These are phyloP conservation scores for Nyctibius grandis DNA, from an alignment of 2,797 vertebrate species.

Conservation along the genomic window DNA sequence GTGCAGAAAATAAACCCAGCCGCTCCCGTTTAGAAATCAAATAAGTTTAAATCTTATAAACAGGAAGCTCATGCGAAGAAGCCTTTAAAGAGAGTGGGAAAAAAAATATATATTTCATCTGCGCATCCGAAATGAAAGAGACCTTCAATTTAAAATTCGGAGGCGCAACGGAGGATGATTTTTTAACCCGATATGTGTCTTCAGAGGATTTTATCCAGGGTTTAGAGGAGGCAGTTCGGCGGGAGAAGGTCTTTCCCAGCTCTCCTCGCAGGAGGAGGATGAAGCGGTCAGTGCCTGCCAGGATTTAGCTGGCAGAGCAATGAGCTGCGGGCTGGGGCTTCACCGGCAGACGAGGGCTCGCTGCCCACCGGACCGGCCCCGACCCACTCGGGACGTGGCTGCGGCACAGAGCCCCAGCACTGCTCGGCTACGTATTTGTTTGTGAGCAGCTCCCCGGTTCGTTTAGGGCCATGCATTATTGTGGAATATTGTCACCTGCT, in stretches of 20 bases:
- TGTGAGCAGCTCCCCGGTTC: conserved; percentile 47
- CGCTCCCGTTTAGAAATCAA: conserved; percentile 38
- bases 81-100: not conserved
- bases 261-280: not conserved
- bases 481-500: conserved; percentile 87
- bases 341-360: rapidly evolving
- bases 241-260: not conserved
- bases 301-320: not conserved
- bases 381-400: not conserved
- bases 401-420: not conserved
- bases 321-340: not conserved
- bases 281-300: not conserved
- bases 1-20: conserved; percentile 16
- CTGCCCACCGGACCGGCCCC: not conserved
- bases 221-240: not conserved
- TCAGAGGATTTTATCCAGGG: not conserved
- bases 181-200: not conserved
- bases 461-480: conserved; percentile 72
- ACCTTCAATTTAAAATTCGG: not conserved
- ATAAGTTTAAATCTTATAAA: not conserved
- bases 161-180: rapidly evolving
- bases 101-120: not conserved
- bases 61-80: not conserved
- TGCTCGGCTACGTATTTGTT: not conserved
- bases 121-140: not conserved